Evolutionary conservation across 2,797 vertebrate species (phyloP), one percentile per base, ranked within the genome.

Genomic region (Yasuhikotakia modesta): DNA sequence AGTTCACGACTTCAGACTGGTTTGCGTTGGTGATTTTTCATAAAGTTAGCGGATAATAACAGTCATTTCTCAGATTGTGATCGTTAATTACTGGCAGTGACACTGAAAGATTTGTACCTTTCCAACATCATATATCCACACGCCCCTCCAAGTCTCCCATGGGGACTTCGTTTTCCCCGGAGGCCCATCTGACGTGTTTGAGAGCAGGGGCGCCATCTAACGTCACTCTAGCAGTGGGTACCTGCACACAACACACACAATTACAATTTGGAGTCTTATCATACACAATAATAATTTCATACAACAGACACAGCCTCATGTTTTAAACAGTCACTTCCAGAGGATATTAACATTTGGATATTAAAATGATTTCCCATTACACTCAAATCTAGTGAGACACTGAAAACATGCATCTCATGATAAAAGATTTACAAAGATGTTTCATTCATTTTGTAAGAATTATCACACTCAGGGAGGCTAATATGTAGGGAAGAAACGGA

Each of bases 131-230:
- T 99, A 99, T 91, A 99, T 93, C 96, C 97, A 99, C 70, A 5
- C 95, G 93, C 17, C 98, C 98, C 86, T 99, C 98, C 0, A 97
- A 98, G 87, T 99, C 97, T 0, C 98, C 98, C 46, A 99, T 97
- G 0, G 98, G 96, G 8, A 99, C 95, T 85, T 99, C 98, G 88
- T 95, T 96, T 67, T 97, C 98, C 64, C 93, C 94, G 3, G 96
- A 94, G 0, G 95, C 95, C 97, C 97, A 99, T 74, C 94, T 96
- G 17, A 99, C 97, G 5, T 96, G 92, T 89, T 99, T 99, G 55
- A 99, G 93, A 68, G 97, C 98, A 0, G 96, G 96, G 0, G 96
- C 94, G 48, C 97, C 98, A 87, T 99, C 96, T 0, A 99, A 92
- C 53, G 94, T 95, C 83, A 97, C 96, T 0, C 96, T 99, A 27